phyloP scores from a whole-genome alignment of 37 sponge, comb jelly and placozoan genomes.

The Hexactinellida sp. region DNA sequence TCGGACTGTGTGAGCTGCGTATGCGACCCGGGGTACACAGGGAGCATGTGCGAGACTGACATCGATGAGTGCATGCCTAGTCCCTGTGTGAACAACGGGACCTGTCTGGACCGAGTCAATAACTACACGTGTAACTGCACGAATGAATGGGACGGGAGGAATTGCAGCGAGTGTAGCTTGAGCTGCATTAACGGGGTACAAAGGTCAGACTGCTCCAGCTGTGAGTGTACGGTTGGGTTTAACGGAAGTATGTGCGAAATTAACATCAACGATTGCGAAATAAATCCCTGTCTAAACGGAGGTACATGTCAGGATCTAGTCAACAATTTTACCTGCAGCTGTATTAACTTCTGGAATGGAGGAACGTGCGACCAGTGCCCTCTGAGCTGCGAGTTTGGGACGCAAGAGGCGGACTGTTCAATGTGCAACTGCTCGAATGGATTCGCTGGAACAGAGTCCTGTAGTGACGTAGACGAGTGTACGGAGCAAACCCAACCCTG shows the following conservation, averaged over 20 bases:
- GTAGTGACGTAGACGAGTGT: constrained; percentile 25
- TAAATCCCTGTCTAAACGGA: constrained; percentile 17
- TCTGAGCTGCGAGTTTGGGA: constrained; percentile 1
- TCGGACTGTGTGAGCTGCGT: not conserved
- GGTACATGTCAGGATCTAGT: constrained; percentile 22
- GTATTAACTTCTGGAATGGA: not conserved
- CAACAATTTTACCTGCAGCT: constrained; percentile 18
- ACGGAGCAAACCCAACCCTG: not conserved
- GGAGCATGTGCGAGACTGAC: constrained; percentile 25
- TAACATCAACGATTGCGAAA: constrained; percentile 17
- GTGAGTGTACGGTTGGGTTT: not conserved
- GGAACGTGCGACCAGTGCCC: not conserved
- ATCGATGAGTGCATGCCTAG: constrained; percentile 18
- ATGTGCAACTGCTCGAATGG: constrained; percentile 27
- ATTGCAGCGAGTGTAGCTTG: not conserved
- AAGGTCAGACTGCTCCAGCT: not conserved
- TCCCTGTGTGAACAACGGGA: constrained; percentile 21
- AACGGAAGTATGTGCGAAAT: constrained; percentile 29
- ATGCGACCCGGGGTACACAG: constrained; percentile 20
- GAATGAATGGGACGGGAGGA: constrained; percentile 6
- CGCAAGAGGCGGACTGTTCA: not conserved
- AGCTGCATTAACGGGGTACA: not conserved
- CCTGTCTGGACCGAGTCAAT: constrained; percentile 19
- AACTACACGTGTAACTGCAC: constrained; percentile 16
- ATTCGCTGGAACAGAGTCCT: not conserved